Conservation (phyloP, 2,797 vertebrate genomes). For the Champsocephalus gunnari region DNA sequence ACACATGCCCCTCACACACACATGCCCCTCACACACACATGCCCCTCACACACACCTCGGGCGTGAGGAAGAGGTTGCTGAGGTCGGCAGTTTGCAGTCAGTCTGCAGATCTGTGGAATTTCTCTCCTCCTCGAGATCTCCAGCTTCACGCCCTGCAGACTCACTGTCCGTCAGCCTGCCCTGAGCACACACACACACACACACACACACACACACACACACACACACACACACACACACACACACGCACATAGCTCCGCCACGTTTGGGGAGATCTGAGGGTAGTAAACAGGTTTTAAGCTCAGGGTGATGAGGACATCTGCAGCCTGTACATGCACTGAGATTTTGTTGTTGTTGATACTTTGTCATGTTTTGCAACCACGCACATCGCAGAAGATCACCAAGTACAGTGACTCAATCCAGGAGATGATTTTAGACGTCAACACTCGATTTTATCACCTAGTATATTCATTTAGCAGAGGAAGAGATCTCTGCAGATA, state of each 20-base stretch:
- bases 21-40: slow-evolving; percentile 6
- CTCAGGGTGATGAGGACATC: slow-evolving; percentile 4
- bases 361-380: not conserved
- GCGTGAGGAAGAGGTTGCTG: slow-evolving; percentile 65
- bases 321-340: not conserved
- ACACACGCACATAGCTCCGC: not conserved
- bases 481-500: too few relatives aligned
- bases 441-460: too few relatives aligned
- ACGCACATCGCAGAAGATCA: not conserved
- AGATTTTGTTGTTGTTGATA: slow-evolving; percentile 4
- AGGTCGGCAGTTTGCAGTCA: slow-evolving; percentile 73
- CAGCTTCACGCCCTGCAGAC: slow-evolving; percentile 40
- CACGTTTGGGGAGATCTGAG: slow-evolving; percentile 40
- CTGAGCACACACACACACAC: slow-evolving; percentile 25
- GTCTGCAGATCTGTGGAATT: slow-evolving; percentile 80
- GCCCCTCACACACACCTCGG: slow-evolving; percentile 17
- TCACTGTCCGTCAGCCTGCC: slow-evolving; percentile 50
- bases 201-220: too few relatives aligned
- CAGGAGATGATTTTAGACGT: too few relatives aligned
- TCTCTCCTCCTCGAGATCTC: slow-evolving; percentile 78
- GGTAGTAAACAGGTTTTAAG: slow-evolving; percentile 16
- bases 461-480: too few relatives aligned
- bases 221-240: too few relatives aligned
- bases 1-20: too few relatives aligned
- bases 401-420: not conserved